A percentile compares a stretch with the other conserved stretches of the same genome.
Conservation (phyloP, 2,113 vertebrate genomes). For the Cnemophilus loriae region DNA sequence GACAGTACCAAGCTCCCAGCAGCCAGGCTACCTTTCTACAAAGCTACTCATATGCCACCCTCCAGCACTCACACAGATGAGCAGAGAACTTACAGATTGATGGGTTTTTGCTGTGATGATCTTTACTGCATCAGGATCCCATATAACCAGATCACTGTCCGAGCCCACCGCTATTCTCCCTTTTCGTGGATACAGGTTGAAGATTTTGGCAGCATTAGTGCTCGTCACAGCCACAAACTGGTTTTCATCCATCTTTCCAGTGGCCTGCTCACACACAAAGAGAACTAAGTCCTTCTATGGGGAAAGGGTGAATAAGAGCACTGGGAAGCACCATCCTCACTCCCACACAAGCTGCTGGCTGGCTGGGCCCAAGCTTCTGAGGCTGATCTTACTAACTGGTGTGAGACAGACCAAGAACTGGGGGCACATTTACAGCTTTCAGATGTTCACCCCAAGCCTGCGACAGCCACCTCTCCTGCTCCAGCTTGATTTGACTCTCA, state of each 20-base stretch:
- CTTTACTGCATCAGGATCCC: slow-evolving; percentile 91
- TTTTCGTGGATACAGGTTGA: slow-evolving; percentile 96
- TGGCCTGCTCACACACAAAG: slow-evolving; percentile 75
- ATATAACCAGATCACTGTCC: slow-evolving; percentile 93
- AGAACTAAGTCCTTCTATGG: not conserved
- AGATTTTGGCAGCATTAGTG: slow-evolving; percentile 97
- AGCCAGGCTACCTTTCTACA: not conserved
- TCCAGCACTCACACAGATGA: not conserved
- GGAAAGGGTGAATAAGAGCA: not conserved
- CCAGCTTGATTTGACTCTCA: not conserved
- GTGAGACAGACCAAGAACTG: not conserved
- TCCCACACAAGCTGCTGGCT: not conserved
- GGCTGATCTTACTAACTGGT: not conserved
- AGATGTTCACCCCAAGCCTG: not conserved
- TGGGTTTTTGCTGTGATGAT: slow-evolving; percentile 95
- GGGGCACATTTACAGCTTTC: not conserved
- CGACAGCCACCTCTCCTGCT: not conserved
- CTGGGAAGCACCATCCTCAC: not conserved
- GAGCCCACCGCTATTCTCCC: slow-evolving; percentile 94
- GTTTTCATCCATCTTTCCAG: slow-evolving; percentile 98
- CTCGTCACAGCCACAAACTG: slow-evolving; percentile 97
- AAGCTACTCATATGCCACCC: accelerated
- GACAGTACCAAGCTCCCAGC: not conserved
- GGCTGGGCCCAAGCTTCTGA: not conserved
- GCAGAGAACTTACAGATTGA: slow-evolving; percentile 81